Percentiles rank a stretch among this genome's conserved stretches.
Evolutionary conservation across 2,113 vertebrate genomes (phyloP).

Genomic region (Brachypodius melanocephalos): DNA sequence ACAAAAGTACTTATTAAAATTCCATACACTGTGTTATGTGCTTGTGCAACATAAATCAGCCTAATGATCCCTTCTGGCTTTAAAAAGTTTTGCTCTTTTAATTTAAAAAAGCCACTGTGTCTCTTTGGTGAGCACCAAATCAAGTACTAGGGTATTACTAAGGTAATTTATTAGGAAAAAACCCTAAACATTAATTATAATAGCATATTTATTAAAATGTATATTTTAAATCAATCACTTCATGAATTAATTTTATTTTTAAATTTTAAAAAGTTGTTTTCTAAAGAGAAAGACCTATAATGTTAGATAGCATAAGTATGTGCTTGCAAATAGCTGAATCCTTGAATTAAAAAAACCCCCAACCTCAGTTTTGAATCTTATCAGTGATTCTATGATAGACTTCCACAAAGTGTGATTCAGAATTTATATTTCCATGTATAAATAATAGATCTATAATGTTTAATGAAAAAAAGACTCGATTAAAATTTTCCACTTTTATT

Average conservation of each 20-base stretch:
- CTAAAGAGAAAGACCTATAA: not conserved
- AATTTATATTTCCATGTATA: not conserved
- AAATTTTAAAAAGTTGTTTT: not conserved
- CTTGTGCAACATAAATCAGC: not conserved
- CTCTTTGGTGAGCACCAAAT: not conserved
- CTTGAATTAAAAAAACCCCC: rapidly evolving
- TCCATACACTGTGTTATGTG: not conserved
- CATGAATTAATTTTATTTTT: not conserved
- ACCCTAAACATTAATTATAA: not conserved
- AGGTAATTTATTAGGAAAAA: not conserved
- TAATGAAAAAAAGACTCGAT: not conserved
- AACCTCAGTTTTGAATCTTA: not conserved
- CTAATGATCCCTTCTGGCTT: not conserved
- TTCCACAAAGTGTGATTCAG: not conserved
- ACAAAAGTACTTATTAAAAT: not conserved
- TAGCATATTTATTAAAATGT: not conserved
- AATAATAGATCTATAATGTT: not conserved
- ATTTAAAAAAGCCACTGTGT: not conserved
- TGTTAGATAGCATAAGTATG: not conserved
- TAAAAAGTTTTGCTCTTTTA: not conserved
- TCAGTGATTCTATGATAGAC: not conserved
- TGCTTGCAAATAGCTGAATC: not conserved
- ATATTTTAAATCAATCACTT: not conserved
- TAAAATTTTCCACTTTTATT: not conserved
- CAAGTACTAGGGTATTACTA: not conserved